phyloP scores from a whole-genome alignment of 2,797 vertebrate species.

The Cirrhinus mrigala region DNA sequence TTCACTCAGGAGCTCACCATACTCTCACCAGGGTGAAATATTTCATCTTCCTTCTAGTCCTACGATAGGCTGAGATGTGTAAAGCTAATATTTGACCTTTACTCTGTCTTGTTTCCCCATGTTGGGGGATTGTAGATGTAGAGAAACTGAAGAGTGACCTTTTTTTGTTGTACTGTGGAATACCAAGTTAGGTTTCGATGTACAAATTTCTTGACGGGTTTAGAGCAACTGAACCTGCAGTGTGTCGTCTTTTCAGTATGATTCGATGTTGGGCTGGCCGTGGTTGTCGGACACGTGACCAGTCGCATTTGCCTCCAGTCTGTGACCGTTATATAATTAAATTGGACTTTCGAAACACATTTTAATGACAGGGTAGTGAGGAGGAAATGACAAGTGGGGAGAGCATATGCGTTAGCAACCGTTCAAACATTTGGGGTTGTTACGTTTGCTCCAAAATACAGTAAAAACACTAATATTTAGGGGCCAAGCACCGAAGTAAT shows the following conservation, averaged over 20 bases:
- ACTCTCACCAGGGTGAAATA: slow-evolving; percentile 49
- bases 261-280: neutral
- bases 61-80: slow-evolving; percentile 26
- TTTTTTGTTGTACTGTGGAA: neutral
- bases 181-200: neutral
- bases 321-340: neutral
- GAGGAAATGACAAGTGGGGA: neutral
- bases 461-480: neutral
- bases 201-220: neutral
- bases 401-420: neutral
- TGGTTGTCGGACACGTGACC: neutral
- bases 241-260: neutral
- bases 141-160: neutral
- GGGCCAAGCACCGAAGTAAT: too few relatives aligned
- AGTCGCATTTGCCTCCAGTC: neutral
- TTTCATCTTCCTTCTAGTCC: slow-evolving; percentile 13
- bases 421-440: neutral
- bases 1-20: slow-evolving; percentile 55
- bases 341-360: neutral
- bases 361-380: neutral
- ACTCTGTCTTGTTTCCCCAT: slow-evolving; percentile 36
- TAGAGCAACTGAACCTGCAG: neutral
- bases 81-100: slow-evolving; percentile 32
- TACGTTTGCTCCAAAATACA: neutral
- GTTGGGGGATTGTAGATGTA: slow-evolving; percentile 39